Conservation (phyloP, 2,797 vertebrate genomes). For the Poecilia gillii region DNA sequence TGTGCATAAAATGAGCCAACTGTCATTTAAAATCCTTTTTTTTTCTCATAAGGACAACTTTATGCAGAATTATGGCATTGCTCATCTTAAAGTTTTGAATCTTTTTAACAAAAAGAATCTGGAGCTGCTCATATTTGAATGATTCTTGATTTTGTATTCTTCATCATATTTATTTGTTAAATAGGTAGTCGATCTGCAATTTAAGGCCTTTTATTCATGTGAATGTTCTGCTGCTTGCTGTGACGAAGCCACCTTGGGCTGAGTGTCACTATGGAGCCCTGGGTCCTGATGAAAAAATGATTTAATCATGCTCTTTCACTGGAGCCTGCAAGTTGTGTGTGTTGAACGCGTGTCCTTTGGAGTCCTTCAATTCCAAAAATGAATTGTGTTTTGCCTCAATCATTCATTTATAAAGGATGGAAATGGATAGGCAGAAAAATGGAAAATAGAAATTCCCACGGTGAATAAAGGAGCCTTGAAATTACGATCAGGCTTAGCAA, state of each 20-base stretch:
- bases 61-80: not conserved
- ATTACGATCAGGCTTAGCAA: slow-evolving; percentile 26
- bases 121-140: slow-evolving; percentile 8
- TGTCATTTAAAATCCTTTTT: slow-evolving; percentile 5
- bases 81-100: not conserved
- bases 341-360: slow-evolving; percentile 18
- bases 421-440: slow-evolving; percentile 35
- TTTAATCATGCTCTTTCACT: slow-evolving; percentile 42
- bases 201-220: slow-evolving; percentile 22
- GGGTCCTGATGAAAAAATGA: slow-evolving; percentile 45
- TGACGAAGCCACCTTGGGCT: slow-evolving; percentile 35
- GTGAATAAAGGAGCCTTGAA: slow-evolving; percentile 49
- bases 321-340: not conserved
- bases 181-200: not conserved
- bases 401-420: slow-evolving; percentile 39
- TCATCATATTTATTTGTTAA: slow-evolving; percentile 26
- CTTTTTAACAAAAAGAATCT: not conserved
- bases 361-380: slow-evolving; percentile 49
- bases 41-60: slow-evolving; percentile 7
- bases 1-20: slow-evolving; percentile 38
- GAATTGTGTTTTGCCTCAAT: slow-evolving; percentile 40
- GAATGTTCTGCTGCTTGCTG: slow-evolving; percentile 23
- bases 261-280: slow-evolving; percentile 30
- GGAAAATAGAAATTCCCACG: slow-evolving; percentile 2
- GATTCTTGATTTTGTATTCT: slow-evolving; percentile 2